Conservation (phyloP, 2,113 vertebrate genomes). For the Phainopepla nitens region DNA sequence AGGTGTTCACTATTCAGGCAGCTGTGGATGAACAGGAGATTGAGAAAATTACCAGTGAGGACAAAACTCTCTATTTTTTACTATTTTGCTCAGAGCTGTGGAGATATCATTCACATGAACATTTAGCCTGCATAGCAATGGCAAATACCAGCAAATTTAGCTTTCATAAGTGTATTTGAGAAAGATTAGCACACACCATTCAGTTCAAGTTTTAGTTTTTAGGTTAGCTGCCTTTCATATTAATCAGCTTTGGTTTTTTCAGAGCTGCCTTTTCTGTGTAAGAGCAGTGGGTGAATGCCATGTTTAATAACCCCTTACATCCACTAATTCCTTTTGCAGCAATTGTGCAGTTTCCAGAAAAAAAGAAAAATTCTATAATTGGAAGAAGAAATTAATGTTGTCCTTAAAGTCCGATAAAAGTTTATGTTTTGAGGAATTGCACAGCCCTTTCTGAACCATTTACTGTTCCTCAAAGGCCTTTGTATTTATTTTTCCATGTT, state of each 20-base stretch:
- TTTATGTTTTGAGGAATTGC: background rate
- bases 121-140: background rate
- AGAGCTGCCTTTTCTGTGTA: constrained; percentile 63
- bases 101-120: constrained; percentile 1
- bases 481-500: background rate
- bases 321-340: constrained; percentile 64
- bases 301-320: constrained; percentile 56
- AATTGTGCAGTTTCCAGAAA: constrained; percentile 64
- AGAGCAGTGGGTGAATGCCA: constrained; percentile 60
- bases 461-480: background rate
- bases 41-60: background rate
- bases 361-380: background rate
- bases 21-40: background rate
- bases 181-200: constrained; percentile 49
- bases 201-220: constrained; percentile 61
- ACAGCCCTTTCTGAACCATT: background rate
- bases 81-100: background rate
- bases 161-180: constrained; percentile 62
- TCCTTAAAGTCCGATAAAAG: background rate
- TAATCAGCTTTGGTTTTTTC: constrained; percentile 63
- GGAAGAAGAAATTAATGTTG: background rate
- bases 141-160: constrained; percentile 49
- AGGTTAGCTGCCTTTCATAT: constrained; percentile 68
- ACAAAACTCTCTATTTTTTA: background rate
- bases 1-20: background rate